A percentile compares a stretch with the other conserved stretches of the same genome.
phyloP scores from a whole-genome alignment of 2,888 invertebrate species.

The Polydrusus cervinus region DNA sequence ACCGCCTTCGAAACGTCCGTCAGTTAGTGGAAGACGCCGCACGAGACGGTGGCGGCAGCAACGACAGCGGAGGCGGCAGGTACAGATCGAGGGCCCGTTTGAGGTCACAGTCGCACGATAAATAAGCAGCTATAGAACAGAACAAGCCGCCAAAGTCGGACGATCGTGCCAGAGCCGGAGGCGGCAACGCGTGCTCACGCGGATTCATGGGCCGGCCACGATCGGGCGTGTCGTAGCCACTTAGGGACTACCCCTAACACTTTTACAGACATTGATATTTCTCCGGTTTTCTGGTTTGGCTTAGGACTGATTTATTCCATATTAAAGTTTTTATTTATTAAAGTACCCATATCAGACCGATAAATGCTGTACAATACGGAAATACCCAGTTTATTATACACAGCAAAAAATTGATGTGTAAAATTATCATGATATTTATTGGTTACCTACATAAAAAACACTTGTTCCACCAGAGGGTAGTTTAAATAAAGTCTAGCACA shows the following conservation, averaged over 20 bases:
- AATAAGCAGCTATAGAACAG: constrained; percentile 72
- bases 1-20: constrained; percentile 37
- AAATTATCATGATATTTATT: too few species aligned
- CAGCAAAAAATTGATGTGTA: too few species aligned
- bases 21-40: constrained; percentile 44
- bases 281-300: constrained; percentile 32
- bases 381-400: too few species aligned
- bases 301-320: constrained; percentile 2
- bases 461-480: too few species aligned
- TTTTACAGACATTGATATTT: constrained; percentile 49
- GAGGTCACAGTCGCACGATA: constrained; percentile 70
- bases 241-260: constrained; percentile 54
- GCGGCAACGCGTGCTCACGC: constrained; percentile 69
- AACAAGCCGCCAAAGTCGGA: constrained; percentile 65
- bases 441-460: too few species aligned
- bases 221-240: constrained; percentile 70
- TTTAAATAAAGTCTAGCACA: too few species aligned
- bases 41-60: constrained; percentile 28
- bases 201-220: constrained; percentile 67
- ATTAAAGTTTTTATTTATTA: neutral
- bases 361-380: too few species aligned
- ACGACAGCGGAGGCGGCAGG: constrained; percentile 43
- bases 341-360: too few species aligned
- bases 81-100: constrained; percentile 65
- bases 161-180: constrained; percentile 65